These are phyloP conservation scores for Hololepta plana DNA, from an alignment of 2,888 invertebrate species.

Conservation along the genomic window DNA sequence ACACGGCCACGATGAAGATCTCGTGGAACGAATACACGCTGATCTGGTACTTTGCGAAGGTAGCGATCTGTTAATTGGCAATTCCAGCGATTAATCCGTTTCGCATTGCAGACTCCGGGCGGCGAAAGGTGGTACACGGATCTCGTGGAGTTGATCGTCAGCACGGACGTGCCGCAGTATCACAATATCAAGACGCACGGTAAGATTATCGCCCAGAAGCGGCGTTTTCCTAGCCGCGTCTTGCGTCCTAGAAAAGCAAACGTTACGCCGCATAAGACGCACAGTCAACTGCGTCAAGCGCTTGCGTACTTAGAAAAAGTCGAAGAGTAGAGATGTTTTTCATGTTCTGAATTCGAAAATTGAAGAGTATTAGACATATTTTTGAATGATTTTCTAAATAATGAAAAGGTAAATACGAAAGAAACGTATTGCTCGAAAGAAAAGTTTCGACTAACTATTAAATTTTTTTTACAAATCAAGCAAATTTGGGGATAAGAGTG, in stretches of 20 bases:
- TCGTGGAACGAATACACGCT: conserved; percentile 60
- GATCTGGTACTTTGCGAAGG: conserved; percentile 65
- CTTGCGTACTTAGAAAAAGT: too few species aligned
- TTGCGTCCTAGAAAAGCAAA: too few species aligned
- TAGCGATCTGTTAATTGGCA: conserved; percentile 17
- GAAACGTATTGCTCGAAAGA: too few species aligned
- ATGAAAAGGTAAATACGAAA: too few species aligned
- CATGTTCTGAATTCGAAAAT: neutral
- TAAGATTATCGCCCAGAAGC: conserved; percentile 14
- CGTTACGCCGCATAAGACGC: too few species aligned
- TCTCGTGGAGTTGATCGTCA: conserved; percentile 56
- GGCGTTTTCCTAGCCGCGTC: too few species aligned
- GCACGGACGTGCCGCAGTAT: conserved; percentile 26
- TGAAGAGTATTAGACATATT: neutral
- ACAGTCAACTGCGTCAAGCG: too few species aligned
- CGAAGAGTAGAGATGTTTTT: too few species aligned
- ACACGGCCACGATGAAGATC: conserved; percentile 49
- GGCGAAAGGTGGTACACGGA: conserved; percentile 81
- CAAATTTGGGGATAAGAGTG: too few species aligned
- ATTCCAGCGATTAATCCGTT: neutral
- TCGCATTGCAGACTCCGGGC: conserved; percentile 76
- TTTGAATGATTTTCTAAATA: conserved; percentile 4
- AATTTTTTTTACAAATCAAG: too few species aligned
- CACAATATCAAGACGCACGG: conserved; percentile 21
- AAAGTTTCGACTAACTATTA: too few species aligned